Percentiles rank a stretch among this genome's conserved stretches.
Evolutionary conservation across 2,888 invertebrate genomes (phyloP).

Genomic region (Nipponacmea schrenckii): DNA sequence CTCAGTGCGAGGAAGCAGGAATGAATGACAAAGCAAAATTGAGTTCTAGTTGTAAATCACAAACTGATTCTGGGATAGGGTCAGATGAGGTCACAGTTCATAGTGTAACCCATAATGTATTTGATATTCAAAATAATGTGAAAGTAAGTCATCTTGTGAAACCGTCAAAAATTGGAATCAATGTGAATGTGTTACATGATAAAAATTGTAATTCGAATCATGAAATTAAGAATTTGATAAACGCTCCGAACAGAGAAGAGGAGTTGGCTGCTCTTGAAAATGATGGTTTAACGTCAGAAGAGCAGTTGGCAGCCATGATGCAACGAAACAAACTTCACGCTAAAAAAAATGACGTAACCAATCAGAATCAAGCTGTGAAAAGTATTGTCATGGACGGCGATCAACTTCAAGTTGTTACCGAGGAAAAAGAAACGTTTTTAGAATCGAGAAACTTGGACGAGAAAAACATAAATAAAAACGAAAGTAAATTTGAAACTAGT

Average conservation of each 20-base stretch:
- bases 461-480: constrained; percentile 47
- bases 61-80: constrained; percentile 52
- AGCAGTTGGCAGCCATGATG: constrained; percentile 51
- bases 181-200: constrained; percentile 53
- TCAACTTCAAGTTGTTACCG: constrained; percentile 63
- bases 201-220: constrained; percentile 41
- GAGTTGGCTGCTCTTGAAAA: constrained; percentile 40
- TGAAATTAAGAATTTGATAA: constrained; percentile 38
- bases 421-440: constrained; percentile 48
- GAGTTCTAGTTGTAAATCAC: constrained; percentile 47
- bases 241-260: constrained; percentile 29
- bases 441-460: constrained; percentile 29
- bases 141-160: constrained; percentile 39
- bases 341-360: constrained; percentile 42
- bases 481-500: constrained; percentile 50
- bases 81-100: constrained; percentile 27
- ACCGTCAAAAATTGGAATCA: constrained; percentile 45
- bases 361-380: constrained; percentile 49
- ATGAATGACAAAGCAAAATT: constrained; percentile 34
- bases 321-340: constrained; percentile 52
- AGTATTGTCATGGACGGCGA: constrained; percentile 69
- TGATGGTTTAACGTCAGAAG: constrained; percentile 55
- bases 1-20: constrained; percentile 35
- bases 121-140: constrained; percentile 53
- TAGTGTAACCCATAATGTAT: neutral